A percentile compares a stretch with the other conserved stretches of the same genome.
Conservation (phyloP, 2,797 vertebrate species). For the Garrulus glandarius region DNA sequence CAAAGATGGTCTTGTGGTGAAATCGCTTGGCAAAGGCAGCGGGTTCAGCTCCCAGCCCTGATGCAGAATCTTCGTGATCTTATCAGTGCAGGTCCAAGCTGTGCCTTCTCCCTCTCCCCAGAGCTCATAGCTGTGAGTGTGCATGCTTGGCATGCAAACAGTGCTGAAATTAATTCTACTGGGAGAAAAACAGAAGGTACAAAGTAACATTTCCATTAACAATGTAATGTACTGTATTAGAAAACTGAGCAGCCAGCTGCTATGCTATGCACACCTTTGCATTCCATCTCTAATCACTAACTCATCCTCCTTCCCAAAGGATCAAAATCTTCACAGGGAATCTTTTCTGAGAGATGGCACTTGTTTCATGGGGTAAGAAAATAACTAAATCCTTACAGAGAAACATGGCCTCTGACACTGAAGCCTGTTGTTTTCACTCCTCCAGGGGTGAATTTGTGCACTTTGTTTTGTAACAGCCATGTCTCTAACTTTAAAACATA, state of each 20-base stretch:
- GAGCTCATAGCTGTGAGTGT: neutral
- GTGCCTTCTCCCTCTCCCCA: neutral
- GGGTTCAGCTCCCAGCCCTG: neutral
- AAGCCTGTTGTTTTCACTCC: neutral
- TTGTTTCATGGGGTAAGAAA: neutral
- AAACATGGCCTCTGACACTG: neutral
- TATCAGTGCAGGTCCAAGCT: neutral
- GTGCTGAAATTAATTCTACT: constrained; percentile 10
- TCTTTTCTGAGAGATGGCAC: neutral
- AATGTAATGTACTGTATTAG: constrained; percentile 9
- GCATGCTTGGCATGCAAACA: constrained; percentile 16
- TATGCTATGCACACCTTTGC: neutral
- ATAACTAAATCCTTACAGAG: neutral
- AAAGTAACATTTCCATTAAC: constrained; percentile 34
- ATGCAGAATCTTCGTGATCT: neutral
- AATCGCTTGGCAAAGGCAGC: neutral
- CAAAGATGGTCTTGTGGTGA: neutral
- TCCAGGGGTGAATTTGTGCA: neutral
- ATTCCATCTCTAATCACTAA: neutral
- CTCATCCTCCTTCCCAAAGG: neutral
- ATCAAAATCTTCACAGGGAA: neutral
- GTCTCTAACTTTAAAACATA: neutral
- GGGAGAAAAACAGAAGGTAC: constrained; percentile 38
- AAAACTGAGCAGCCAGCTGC: neutral
- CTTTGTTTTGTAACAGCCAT: neutral